phyloP scores from a whole-genome alignment of 1,140 invertebrate species.

The Aphelinus certus region DNA sequence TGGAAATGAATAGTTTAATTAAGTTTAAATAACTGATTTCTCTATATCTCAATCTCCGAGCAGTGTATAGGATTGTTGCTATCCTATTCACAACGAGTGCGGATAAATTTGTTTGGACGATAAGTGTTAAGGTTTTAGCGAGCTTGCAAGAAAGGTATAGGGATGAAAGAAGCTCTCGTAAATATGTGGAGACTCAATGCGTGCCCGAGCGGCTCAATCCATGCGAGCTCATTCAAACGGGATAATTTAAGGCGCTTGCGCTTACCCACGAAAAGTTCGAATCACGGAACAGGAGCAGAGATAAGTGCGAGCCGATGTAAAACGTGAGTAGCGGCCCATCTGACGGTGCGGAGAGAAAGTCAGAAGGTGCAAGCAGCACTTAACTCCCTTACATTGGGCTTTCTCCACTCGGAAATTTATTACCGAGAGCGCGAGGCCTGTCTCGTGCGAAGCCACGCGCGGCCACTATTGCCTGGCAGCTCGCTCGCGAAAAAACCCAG shows the following conservation, averaged over 20 bases:
- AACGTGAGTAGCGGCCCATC: no score
- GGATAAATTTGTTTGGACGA: no score
- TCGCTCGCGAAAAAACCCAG: neutral
- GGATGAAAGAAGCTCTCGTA: neutral
- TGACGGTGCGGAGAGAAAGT: neutral
- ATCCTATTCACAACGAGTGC: no score
- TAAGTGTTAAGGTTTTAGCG: no score
- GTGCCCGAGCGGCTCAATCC: slow-evolving; percentile 3
- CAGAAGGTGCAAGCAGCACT: slow-evolving; percentile 14
- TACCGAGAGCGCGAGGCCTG: neutral
- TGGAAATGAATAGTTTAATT: no score
- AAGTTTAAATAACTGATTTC: no score
- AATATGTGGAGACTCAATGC: slow-evolving; percentile 1
- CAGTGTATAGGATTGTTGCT: no score
- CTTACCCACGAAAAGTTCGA: slow-evolving; percentile 26
- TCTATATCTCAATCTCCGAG: no score
- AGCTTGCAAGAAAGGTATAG: no score
- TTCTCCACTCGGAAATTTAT: slow-evolving; percentile 29
- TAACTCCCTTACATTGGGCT: slow-evolving; percentile 26
- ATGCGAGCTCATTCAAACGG: slow-evolving; percentile 43
- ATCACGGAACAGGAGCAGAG: slow-evolving; percentile 32
- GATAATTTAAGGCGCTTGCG: slow-evolving; percentile 41
- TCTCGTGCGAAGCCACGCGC: no score
- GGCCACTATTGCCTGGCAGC: no score
- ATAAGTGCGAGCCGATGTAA: neutral